A percentile compares a stretch with the other conserved stretches of the same genome.
Conservation (phyloP, 64 coral and sea anemone genomes). For the Dendrophyllia cribrosa region DNA sequence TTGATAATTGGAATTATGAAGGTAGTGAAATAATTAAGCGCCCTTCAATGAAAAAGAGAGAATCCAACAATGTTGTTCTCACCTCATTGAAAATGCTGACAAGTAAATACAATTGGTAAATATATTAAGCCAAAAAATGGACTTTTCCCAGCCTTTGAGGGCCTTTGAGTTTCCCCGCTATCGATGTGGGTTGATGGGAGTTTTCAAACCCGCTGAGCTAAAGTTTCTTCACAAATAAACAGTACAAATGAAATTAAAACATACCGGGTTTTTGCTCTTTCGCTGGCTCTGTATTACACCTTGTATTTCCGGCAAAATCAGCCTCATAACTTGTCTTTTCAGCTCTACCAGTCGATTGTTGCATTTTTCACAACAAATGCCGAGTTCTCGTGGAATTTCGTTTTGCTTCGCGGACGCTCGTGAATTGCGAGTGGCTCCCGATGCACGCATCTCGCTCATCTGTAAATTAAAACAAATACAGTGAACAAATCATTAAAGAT, state of each 20-base stretch:
- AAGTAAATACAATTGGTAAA: not conserved
- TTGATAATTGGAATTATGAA: constrained; percentile 1
- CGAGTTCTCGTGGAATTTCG: constrained; percentile 61
- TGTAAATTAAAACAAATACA: constrained; percentile 47
- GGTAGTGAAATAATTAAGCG: constrained; percentile 35
- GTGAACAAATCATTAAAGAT: not conserved
- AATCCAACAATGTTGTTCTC: not conserved
- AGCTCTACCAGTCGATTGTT: constrained; percentile 94
- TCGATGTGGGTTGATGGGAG: not conserved
- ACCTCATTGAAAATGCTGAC: constrained; percentile 28
- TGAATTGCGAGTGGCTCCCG: constrained; percentile 41
- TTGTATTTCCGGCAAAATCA: constrained; percentile 95
- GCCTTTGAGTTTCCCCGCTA: too few relatives aligned
- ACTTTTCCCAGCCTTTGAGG: too few relatives aligned
- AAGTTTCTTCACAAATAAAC: not conserved
- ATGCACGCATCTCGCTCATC: constrained; percentile 88
- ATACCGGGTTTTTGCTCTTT: constrained; percentile 81
- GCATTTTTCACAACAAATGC: constrained; percentile 98
- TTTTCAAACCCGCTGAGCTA: not conserved
- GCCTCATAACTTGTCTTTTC: constrained; percentile 85
- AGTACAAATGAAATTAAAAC: not conserved
- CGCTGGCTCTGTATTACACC: constrained; percentile 85
- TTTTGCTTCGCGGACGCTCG: constrained; percentile 38
- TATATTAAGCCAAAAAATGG: not conserved
- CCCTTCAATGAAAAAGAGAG: constrained; percentile 5